These are phyloP conservation scores for Sclerurus mexicanus DNA, from an alignment of 2,113 vertebrate species.

Conservation along the genomic window DNA sequence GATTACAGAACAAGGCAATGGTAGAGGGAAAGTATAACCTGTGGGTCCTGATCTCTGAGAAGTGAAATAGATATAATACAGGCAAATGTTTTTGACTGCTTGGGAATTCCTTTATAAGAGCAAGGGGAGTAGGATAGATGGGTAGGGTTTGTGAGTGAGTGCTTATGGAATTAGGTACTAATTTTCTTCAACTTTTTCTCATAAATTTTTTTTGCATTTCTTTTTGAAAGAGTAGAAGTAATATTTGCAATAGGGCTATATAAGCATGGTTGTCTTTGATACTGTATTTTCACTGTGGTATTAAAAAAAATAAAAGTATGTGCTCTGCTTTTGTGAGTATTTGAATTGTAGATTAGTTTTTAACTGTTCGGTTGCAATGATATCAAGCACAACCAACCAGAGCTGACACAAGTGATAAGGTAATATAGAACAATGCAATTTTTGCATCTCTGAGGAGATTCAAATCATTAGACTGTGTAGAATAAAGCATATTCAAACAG, in stretches of 20 bases:
- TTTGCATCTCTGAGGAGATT: constrained; percentile 13
- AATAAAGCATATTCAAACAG: not conserved
- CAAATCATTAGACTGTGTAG: not conserved
- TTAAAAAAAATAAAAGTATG: not conserved
- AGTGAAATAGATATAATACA: not conserved
- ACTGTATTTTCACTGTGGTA: not conserved
- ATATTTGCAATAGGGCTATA: not conserved
- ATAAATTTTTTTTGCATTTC: not conserved
- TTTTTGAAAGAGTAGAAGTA: not conserved
- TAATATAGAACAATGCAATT: not conserved
- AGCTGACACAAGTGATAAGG: not conserved
- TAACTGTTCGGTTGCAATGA: not conserved
- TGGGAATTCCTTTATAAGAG: not conserved
- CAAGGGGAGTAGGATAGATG: not conserved
- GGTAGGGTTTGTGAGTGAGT: not conserved
- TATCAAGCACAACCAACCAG: not conserved
- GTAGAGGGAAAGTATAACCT: not conserved
- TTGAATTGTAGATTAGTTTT: constrained; percentile 21
- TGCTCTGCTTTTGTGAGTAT: not conserved
- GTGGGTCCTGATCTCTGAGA: not conserved
- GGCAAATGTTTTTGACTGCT: not conserved
- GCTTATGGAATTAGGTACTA: not conserved
- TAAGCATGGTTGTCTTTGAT: not conserved
- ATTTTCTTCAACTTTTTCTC: not conserved
- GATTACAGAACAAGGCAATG: not conserved